Evolutionary conservation across 2,888 invertebrate species (phyloP), one percentile per base, ranked within the genome.

Genomic region (Ectemnius lituratus): DNA sequence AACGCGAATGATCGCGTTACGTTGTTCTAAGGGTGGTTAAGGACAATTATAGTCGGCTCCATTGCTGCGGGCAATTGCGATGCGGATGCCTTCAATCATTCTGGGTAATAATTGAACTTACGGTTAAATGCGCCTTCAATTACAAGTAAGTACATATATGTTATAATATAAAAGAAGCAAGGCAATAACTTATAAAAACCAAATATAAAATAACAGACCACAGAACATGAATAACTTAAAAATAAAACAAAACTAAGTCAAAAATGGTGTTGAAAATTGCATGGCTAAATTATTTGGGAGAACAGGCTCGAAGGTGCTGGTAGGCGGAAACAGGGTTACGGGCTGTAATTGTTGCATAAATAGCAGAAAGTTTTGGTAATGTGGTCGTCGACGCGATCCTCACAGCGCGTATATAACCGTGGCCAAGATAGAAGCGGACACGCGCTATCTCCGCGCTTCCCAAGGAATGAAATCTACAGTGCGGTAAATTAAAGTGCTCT

Each of bases 401-500:
- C 73, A 46, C 70, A 28, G 58, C 73, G 58, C 20, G 16, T 62
- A 27, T 70, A 66, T 67, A 76, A 70, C 65, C 58, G 58, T 59
- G 45, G 62, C 68, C 71, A 66, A 74, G 70, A 76, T 67, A 76
- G 65, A 61, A 74, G 72, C 23, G 64, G 73, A 70, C 70, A 65
- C 56, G 70, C 73, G 75, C 78, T 73, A 75, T 78, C 70, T 62
- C 5, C 16, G 75, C 60, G 73, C 67, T 37, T 37, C 37, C 62
- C 70, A 74, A 83, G 87, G 87, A 88, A 89, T 85, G 88, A 88
- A 88, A 88, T 88, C 88, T 87, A 88, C 88, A 88, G 89, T 88
- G 89, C 89, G 89, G 88, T 88, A 89, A 89, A 89, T 88, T 88
- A 88, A 88, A 87, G 87, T 87, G 87, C 87, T 87, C 87, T 84